These are phyloP conservation scores for Zonitis immaculata DNA, from an alignment of 2,888 invertebrate genomes.

Conservation along the genomic window DNA sequence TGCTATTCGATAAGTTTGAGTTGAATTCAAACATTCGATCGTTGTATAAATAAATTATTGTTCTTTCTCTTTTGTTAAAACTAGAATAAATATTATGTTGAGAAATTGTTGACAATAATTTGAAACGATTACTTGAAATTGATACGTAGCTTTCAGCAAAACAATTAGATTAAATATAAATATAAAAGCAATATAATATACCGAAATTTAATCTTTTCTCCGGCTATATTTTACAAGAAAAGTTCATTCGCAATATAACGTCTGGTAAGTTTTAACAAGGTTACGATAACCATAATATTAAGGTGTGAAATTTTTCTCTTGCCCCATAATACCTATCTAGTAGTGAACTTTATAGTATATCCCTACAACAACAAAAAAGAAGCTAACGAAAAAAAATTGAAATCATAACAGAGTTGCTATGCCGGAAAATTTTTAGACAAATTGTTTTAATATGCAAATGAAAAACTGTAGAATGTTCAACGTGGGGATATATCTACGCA, in stretches of 20 bases:
- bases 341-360: conserved; percentile 13
- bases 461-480: conserved; percentile 24
- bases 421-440: conserved; percentile 27
- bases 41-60: background rate
- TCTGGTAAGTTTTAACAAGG: background rate
- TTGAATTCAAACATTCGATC: background rate
- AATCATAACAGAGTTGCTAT: conserved; percentile 17
- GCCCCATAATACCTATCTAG: background rate
- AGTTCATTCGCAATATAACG: too few relatives aligned
- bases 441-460: conserved; percentile 28
- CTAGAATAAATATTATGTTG: too few relatives aligned
- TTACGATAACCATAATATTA: background rate
- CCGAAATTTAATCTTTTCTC: too few relatives aligned
- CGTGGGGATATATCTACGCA: too few relatives aligned
- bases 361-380: background rate
- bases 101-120: background rate
- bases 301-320: background rate
- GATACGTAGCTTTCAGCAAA: background rate
- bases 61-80: too few relatives aligned
- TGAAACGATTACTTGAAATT: background rate
- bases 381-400: conserved; percentile 2
- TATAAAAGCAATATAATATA: too few relatives aligned
- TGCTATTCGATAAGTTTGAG: background rate
- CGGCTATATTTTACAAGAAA: too few relatives aligned
- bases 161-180: background rate